These are phyloP conservation scores for Novumbra hubbsi DNA, from an alignment of 2,797 vertebrate genomes.

Conservation along the genomic window DNA sequence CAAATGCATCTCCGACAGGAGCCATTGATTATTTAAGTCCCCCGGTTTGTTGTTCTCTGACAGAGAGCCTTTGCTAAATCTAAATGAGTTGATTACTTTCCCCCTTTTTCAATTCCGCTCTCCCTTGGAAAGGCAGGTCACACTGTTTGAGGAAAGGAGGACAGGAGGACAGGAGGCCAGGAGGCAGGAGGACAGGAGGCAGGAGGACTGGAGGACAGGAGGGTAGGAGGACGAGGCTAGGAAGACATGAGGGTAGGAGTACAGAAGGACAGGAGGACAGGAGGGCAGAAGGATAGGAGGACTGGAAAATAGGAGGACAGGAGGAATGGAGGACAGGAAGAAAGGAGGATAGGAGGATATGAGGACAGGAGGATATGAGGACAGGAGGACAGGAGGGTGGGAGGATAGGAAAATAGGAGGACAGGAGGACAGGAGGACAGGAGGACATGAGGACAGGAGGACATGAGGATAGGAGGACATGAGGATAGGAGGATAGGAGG, in stretches of 20 bases:
- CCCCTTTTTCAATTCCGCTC: neutral
- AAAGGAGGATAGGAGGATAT: neutral
- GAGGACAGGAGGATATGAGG: neutral
- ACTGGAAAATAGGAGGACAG: too few species aligned
- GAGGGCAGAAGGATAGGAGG: too few species aligned
- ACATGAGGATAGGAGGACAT: neutral
- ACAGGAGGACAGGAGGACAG: neutral
- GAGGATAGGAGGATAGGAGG: too few species aligned
- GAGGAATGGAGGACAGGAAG: neutral
- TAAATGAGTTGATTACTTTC: slow-evolving; percentile 23
- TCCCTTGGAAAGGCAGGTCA: neutral
- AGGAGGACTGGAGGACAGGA: too few species aligned
- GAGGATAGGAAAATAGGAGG: too few species aligned
- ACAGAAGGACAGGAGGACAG: too few species aligned
- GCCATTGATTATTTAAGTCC: slow-evolving; percentile 39
- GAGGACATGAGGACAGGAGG: neutral
- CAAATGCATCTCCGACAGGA: slow-evolving; percentile 36
- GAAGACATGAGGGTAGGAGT: too few species aligned
- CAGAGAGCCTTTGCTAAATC: slow-evolving; percentile 18
- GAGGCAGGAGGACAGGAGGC: too few species aligned
- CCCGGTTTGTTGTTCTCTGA: slow-evolving; percentile 15
- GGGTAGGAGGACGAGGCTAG: too few species aligned
- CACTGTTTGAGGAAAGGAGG: neutral
- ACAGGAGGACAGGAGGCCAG: too few species aligned
- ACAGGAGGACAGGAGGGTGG: too few species aligned